phyloP scores from a whole-genome alignment of 2,797 vertebrate genomes.

The Pseudopleuronectes americanus region DNA sequence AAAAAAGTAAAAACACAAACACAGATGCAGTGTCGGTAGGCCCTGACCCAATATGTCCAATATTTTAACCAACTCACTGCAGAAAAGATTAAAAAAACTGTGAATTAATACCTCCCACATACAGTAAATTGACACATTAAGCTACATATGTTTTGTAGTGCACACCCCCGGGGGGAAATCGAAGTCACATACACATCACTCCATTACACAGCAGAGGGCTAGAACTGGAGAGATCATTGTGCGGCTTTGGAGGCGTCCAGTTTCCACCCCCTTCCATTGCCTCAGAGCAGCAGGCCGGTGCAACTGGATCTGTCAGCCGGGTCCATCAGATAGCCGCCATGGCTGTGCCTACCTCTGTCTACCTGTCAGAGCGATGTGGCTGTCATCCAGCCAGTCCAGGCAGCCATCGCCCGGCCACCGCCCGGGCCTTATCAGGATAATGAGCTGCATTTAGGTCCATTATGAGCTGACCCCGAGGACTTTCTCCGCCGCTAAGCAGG shows the following conservation, averaged over 20 bases:
- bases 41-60: neutral
- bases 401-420: slow-evolving; percentile 69
- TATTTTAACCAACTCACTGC: neutral
- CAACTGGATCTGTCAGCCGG: slow-evolving; percentile 75
- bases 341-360: slow-evolving; percentile 68
- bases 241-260: slow-evolving; percentile 65
- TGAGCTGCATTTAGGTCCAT: slow-evolving; percentile 82
- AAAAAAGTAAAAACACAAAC: neutral
- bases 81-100: neutral
- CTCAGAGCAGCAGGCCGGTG: slow-evolving; percentile 64
- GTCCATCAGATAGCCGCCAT: slow-evolving; percentile 78
- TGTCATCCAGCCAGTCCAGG: slow-evolving; percentile 78
- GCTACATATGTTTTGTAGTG: slow-evolving; percentile 32
- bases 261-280: slow-evolving; percentile 71
- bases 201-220: slow-evolving; percentile 56
- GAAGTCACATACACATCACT: slow-evolving; percentile 45
- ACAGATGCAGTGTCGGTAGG: neutral
- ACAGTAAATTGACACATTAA: slow-evolving; percentile 5
- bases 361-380: slow-evolving; percentile 76
- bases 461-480: slow-evolving; percentile 80
- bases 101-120: neutral
- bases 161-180: slow-evolving; percentile 21
- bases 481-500: slow-evolving; percentile 78
- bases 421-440: slow-evolving; percentile 82
- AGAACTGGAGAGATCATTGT: slow-evolving; percentile 77